A percentile compares a stretch with the other conserved stretches of the same genome.
These are phyloP conservation scores for Cynoglossus semilaevis DNA, from an alignment of 2,113 vertebrate genomes.

Conservation along the genomic window DNA sequence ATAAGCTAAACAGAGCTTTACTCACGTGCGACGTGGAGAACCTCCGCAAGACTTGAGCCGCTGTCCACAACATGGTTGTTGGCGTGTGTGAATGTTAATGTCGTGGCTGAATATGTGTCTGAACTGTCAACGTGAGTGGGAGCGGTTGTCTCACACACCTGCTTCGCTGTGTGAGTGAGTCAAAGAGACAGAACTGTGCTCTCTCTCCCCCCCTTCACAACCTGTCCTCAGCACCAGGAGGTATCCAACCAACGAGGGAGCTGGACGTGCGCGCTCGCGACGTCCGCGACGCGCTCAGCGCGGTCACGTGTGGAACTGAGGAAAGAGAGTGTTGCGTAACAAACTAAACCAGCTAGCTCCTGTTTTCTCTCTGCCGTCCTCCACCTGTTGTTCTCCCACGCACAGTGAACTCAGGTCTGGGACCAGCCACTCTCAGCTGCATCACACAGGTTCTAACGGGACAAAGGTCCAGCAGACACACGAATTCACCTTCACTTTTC, in stretches of 20 bases:
- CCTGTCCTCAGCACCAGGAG: not conserved
- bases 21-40: constrained; percentile 90
- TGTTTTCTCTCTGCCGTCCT: not conserved
- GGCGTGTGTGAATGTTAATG: not conserved
- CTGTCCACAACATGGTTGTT: constrained; percentile 81
- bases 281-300: not conserved
- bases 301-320: constrained; percentile 17
- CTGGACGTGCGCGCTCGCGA: constrained; percentile 57
- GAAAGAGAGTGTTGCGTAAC: not conserved
- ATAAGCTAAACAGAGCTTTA: constrained; percentile 24
- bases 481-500: not conserved
- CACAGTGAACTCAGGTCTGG: constrained; percentile 12
- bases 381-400: constrained; percentile 43
- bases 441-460: constrained; percentile 32
- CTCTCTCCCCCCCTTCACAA: not conserved
- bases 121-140: not conserved
- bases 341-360: not conserved
- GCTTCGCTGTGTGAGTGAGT: constrained; percentile 1
- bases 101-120: not conserved
- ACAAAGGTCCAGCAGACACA: constrained; percentile 26
- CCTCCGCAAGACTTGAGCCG: constrained; percentile 77
- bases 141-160: constrained; percentile 40
- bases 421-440: constrained; percentile 34
- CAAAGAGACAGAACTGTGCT: not conserved
- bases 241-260: constrained; percentile 6